Evolutionary conservation across 2,888 invertebrate genomes (phyloP), one percentile per base, ranked within the genome.

Genomic region (Drosophila quinaria): DNA sequence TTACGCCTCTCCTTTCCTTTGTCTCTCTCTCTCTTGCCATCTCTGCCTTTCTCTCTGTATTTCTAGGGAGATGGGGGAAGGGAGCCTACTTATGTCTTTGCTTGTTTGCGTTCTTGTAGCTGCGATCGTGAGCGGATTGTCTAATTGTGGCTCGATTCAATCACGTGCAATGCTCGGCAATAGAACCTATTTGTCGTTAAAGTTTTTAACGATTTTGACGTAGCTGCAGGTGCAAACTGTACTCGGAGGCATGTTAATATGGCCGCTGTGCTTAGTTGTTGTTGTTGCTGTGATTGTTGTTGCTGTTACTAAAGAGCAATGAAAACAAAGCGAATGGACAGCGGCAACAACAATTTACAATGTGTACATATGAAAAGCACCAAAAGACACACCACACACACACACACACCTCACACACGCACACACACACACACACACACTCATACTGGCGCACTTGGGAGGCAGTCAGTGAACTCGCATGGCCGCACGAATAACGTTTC

Each of bases 401-500:
- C 39, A 51, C 58, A 59, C 33, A 13, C 9, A 61, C n/a, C 39
- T 49, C 22, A 17, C 39, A 39, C 47, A 51, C 46, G 74, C 33
- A n/a, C n/a, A n/a, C n/a, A 13, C 9, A 61, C 46, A 55, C 50
- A 19, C 39, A 60, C 41, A 50, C 22, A n/a, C 41, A 37, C 49
- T 50, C 47, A 76, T 41, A 77, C 49, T 22, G 35, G 64, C 64
- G 55, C 74, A 77, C 76, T 82, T 80, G 73, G 71, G 84, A 75
- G 89, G 81, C 90, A 89, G 86, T 87, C 87, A 87, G 82, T 88
- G 88, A 88, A 88, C 88, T 90, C 90, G 85, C 87, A 87, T 88
- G 88, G 90, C 88, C 90, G 81, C 89, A 90, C 90, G 90, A 90
- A 90, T 89, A 89, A 85, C 90, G 90, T 89, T 86, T 86, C 86